phyloP scores from a whole-genome alignment of 2,113 vertebrate species.

The Polypterus senegalus region DNA sequence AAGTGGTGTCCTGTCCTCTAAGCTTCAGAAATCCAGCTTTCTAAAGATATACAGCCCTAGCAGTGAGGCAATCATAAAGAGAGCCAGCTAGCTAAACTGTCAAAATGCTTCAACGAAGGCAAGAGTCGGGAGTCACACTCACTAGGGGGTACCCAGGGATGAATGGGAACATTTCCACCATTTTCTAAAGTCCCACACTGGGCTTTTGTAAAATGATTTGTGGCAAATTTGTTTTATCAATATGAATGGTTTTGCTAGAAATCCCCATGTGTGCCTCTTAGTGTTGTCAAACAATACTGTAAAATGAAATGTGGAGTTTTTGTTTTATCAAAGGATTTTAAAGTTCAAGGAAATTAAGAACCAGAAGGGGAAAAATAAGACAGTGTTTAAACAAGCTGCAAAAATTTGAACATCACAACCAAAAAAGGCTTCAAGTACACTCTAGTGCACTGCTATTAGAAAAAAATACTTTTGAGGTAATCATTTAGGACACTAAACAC shows the following conservation, averaged over 20 bases:
- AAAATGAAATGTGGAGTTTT: neutral
- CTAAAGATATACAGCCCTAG: constrained; percentile 38
- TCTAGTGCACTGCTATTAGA: no score
- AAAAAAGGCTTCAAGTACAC: no score
- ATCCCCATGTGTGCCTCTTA: constrained; percentile 35
- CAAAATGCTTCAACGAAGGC: constrained; percentile 62
- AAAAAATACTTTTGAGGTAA: no score
- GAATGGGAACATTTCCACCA: constrained; percentile 71
- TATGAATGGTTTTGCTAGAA: constrained; percentile 62
- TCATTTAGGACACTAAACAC: no score
- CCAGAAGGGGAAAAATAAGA: no score
- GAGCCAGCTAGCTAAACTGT: constrained; percentile 79
- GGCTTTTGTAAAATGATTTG: constrained; percentile 98
- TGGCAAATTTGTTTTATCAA: constrained; percentile 99
- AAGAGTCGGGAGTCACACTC: constrained; percentile 42
- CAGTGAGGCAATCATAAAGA: constrained; percentile 70
- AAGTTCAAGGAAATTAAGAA: no score
- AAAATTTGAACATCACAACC: no score
- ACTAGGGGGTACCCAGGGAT: constrained; percentile 47
- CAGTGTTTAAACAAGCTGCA: no score
- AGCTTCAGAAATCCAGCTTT: constrained; percentile 23
- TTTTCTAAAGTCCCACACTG: constrained; percentile 73
- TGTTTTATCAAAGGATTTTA: neutral
- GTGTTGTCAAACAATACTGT: neutral
- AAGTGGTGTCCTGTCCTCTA: neutral